Conservation (phyloP, 2,113 vertebrate genomes). For the Pelodiscus sinensis region DNA sequence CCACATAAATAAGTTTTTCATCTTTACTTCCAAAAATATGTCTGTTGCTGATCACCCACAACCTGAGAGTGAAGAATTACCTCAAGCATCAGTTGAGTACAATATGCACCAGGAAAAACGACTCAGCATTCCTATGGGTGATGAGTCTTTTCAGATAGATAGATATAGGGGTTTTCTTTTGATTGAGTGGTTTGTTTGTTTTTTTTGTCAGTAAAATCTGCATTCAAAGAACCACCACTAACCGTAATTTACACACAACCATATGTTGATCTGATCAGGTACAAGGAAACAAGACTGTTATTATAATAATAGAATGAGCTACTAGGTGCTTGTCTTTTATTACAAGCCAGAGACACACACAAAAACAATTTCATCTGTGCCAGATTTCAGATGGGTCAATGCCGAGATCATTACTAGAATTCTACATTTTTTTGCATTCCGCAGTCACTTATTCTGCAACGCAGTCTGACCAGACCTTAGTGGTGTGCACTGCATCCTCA, state of each 20-base stretch:
- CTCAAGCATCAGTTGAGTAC: constrained; percentile 15
- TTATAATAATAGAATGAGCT: not conserved
- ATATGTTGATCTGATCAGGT: rapidly evolving
- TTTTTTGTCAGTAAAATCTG: rapidly evolving
- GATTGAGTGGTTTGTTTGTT: not conserved
- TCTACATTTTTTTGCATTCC: not conserved
- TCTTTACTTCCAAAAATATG: constrained; percentile 7
- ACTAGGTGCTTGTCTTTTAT: not conserved
- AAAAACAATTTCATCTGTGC: not conserved
- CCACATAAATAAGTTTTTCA: constrained; percentile 36
- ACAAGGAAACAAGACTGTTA: not conserved
- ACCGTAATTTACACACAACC: not conserved
- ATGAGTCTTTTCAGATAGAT: not conserved
- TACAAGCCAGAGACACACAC: rapidly evolving
- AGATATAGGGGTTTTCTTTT: not conserved
- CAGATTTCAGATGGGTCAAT: not conserved
- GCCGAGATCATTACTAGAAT: not conserved
- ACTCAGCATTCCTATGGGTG: not conserved
- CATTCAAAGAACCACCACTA: not conserved
- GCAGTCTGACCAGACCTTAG: not conserved
- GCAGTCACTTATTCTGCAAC: not conserved
- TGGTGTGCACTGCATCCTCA: not conserved
- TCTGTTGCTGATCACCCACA: constrained; percentile 12
- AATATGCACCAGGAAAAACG: not conserved
- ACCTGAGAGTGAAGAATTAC: constrained; percentile 11